A percentile compares a stretch with the other conserved stretches of the same genome.
Evolutionary conservation across 2,797 vertebrate species (phyloP).

Genomic region (Tadarida brasiliensis): DNA sequence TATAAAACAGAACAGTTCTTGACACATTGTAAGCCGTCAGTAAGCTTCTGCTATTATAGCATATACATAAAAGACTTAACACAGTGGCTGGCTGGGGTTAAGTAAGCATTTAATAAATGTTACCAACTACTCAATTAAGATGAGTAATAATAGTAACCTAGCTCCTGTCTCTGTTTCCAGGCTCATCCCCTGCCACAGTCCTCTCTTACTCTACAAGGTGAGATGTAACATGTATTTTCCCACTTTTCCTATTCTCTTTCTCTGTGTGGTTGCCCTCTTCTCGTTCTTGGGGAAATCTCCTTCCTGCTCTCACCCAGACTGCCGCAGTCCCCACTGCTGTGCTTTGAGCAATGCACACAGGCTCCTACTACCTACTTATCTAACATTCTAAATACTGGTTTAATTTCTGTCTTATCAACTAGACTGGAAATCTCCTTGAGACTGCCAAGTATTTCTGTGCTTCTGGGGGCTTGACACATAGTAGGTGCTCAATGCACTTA

Average conservation of each 20-base stretch:
- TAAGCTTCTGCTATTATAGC: neutral
- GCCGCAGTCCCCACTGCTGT: neutral
- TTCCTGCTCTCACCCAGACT: neutral
- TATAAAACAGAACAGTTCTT: neutral
- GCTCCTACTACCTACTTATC: neutral
- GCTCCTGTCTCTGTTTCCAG: neutral
- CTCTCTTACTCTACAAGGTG: neutral
- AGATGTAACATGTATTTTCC: neutral
- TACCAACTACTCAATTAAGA: neutral
- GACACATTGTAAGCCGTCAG: neutral
- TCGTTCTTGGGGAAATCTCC: neutral
- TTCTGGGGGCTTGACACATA: neutral
- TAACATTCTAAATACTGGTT: neutral
- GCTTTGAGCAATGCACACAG: neutral
- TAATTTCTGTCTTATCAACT: neutral
- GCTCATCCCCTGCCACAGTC: neutral
- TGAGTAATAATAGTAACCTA: neutral
- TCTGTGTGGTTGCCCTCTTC: neutral
- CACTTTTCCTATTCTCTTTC: neutral
- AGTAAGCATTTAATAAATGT: neutral
- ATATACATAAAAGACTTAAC: neutral
- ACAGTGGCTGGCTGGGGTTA: neutral
- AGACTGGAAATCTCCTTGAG: neutral
- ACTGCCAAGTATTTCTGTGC: neutral
- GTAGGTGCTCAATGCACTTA: neutral